Evolutionary conservation across 2,797 vertebrate genomes (phyloP).

Genomic region (Macrochelys suwanniensis): DNA sequence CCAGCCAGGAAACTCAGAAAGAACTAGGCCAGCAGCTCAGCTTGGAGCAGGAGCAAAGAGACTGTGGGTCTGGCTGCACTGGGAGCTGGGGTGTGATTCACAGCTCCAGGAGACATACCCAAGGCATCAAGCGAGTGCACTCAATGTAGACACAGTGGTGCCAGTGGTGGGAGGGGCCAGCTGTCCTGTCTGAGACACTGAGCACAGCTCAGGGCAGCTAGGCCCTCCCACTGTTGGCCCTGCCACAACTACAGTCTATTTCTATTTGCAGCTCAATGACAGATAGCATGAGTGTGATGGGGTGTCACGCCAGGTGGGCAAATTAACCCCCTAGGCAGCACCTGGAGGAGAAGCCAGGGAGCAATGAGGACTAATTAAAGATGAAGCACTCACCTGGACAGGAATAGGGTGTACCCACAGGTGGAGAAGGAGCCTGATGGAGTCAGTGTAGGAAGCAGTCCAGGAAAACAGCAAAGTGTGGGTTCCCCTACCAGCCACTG

Average conservation of each 20-base stretch:
- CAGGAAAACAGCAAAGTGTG: neutral
- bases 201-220: neutral
- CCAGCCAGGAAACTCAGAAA: neutral
- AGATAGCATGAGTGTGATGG: too few species aligned
- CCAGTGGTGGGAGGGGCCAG: neutral
- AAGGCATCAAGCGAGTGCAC: neutral
- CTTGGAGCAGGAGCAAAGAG: neutral
- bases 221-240: neutral
- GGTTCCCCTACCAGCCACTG: neutral
- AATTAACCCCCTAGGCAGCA: neutral
- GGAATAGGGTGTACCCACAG: neutral
- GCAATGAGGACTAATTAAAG: neutral
- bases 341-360: neutral
- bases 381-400: neutral
- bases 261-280: neutral
- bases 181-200: neutral
- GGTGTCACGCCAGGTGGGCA: neutral
- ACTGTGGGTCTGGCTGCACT: neutral
- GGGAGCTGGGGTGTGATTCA: neutral
- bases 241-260: too few species aligned
- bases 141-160: neutral
- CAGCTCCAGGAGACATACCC: neutral
- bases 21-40: neutral
- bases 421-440: neutral
- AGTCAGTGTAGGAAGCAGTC: neutral